Percentiles rank a stretch among this genome's conserved stretches.
Evolutionary conservation across 37 sponge, comb jelly and placozoan genomes (phyloP).

Genomic region (Tethya wilhelma): DNA sequence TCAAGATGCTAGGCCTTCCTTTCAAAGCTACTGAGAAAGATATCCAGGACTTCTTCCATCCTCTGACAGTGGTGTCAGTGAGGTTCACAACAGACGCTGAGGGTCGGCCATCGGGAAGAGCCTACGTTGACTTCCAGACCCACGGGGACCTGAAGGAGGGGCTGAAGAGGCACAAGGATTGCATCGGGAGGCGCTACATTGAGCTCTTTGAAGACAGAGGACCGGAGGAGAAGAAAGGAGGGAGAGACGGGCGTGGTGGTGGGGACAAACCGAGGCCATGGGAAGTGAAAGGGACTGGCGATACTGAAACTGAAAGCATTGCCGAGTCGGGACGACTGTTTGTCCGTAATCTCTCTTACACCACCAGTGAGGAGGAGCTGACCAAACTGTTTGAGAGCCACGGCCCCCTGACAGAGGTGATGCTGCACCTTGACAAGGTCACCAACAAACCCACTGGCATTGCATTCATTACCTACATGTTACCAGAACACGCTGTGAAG

Average conservation of each 20-base stretch:
- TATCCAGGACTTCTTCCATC: constrained; percentile 90
- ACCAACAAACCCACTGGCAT: constrained; percentile 83
- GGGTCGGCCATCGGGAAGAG: constrained; percentile 87
- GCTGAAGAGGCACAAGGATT: constrained; percentile 79
- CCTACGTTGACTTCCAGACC: constrained; percentile 88
- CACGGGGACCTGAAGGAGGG: constrained; percentile 80
- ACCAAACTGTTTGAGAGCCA: constrained; percentile 69
- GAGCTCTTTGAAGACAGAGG: constrained; percentile 59
- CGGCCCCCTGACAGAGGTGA: constrained; percentile 86
- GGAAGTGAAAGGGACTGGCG: constrained; percentile 47
- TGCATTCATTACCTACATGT: constrained; percentile 92
- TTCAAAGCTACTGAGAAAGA: constrained; percentile 81
- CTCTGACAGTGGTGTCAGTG: constrained; percentile 58
- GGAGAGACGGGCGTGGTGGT: background rate
- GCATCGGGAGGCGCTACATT: constrained; percentile 87
- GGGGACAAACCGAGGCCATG: constrained; percentile 55
- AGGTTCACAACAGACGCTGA: constrained; percentile 63
- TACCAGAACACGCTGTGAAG: constrained; percentile 93
- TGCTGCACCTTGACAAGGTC: constrained; percentile 72
- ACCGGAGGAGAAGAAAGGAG: background rate
- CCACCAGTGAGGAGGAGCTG: constrained; percentile 82
- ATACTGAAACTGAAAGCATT: constrained; percentile 39
- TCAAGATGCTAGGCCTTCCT: constrained; percentile 92
- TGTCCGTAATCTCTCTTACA: constrained; percentile 90
- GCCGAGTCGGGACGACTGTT: constrained; percentile 92